Evolutionary conservation across 2,113 vertebrate species (phyloP).

Genomic region (Chamaea fasciata): DNA sequence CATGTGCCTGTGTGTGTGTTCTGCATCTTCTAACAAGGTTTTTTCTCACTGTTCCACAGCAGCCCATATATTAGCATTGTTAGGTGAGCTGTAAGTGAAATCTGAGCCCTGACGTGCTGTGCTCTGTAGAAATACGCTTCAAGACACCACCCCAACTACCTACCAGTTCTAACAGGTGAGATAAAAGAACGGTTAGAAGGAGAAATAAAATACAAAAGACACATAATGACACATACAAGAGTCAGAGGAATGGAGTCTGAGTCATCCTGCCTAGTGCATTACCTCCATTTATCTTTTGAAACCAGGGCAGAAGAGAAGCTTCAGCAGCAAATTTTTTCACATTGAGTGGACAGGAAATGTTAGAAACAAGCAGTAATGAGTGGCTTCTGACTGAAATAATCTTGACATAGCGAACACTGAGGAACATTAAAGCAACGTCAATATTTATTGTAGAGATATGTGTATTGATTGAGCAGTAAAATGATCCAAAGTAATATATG

Average conservation of each 20-base stretch:
- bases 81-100: neutral
- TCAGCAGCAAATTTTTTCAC: neutral
- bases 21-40: fast-evolving
- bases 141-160: neutral
- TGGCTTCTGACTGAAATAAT: constrained; percentile 2
- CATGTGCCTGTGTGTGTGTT: neutral
- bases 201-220: neutral
- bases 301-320: neutral
- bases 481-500: constrained; percentile 55
- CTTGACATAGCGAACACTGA: neutral
- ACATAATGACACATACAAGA: neutral
- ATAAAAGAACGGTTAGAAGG: neutral
- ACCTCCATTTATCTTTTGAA: neutral
- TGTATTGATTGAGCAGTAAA: constrained; percentile 65
- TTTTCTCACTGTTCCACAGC: neutral
- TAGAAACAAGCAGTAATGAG: neutral
- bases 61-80: neutral
- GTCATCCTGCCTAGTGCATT: neutral
- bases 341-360: neutral
- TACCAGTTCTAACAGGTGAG: neutral
- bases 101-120: neutral
- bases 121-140: neutral
- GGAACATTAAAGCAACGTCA: constrained; percentile 33
- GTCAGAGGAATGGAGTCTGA: neutral
- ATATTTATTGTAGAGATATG: constrained; percentile 70